Evolutionary conservation across 2,113 vertebrate species (phyloP).

Genomic region (Corythornis vintsioides): DNA sequence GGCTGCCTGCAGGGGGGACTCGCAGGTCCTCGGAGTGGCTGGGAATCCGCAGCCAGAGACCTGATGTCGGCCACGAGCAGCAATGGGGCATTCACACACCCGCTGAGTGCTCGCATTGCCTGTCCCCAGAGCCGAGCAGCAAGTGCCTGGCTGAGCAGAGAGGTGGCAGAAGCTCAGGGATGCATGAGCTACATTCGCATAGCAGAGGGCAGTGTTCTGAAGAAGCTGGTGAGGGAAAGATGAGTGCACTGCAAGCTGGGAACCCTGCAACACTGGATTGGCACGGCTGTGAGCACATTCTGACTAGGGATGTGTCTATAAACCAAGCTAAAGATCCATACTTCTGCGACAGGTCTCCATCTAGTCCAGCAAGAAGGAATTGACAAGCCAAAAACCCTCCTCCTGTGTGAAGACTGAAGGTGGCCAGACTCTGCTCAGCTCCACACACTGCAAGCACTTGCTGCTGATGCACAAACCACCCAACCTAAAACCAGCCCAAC

Average conservation of each 20-base stretch:
- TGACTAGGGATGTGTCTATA: neutral
- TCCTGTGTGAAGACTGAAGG: neutral
- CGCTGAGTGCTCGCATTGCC: fast-evolving
- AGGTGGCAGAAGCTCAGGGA: neutral
- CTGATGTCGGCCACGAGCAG: neutral
- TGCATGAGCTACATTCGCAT: neutral
- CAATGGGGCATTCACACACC: fast-evolving
- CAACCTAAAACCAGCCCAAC: neutral
- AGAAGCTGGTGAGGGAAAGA: neutral
- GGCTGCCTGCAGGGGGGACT: neutral
- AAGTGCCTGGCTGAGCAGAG: neutral
- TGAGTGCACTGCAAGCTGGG: neutral
- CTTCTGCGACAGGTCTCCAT: neutral
- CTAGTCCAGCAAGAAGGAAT: neutral
- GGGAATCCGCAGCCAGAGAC: neutral
- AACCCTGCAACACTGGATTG: neutral
- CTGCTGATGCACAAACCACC: neutral
- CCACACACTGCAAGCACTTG: fast-evolving
- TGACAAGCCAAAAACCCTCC: neutral
- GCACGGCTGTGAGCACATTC: neutral
- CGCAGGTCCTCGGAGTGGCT: neutral
- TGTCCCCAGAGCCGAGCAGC: fast-evolving
- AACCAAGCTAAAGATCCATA: neutral
- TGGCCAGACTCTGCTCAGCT: neutral
- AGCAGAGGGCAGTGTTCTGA: slow-evolving; percentile 32